These are phyloP conservation scores for Diaprepes abbreviatus DNA, from an alignment of 2,888 invertebrate species.

Conservation along the genomic window DNA sequence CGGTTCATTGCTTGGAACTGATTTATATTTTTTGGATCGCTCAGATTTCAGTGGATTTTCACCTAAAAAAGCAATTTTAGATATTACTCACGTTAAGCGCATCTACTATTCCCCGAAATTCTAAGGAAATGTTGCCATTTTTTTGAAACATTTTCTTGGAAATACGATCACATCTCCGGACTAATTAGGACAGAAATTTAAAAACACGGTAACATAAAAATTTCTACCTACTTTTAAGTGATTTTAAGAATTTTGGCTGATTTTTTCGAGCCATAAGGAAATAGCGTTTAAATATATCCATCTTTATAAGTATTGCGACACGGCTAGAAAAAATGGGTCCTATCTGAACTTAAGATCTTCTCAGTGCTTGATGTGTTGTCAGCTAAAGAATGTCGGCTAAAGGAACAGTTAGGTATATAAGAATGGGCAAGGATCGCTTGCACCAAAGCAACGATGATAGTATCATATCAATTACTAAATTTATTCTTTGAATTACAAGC, in stretches of 20 bases:
- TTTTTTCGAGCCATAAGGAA: conserved; percentile 24
- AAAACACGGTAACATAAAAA: neutral
- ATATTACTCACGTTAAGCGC: too few relatives aligned
- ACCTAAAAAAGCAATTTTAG: too few relatives aligned
- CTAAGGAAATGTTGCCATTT: too few relatives aligned
- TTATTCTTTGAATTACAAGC: too few relatives aligned
- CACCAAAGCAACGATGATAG: too few relatives aligned
- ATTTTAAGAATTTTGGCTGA: conserved; percentile 33
- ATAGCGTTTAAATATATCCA: conserved; percentile 25
- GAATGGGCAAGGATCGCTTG: conserved; percentile 10
- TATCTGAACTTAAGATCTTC: conserved; percentile 46
- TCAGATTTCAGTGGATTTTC: too few relatives aligned
- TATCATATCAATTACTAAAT: too few relatives aligned
- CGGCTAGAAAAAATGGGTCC: conserved; percentile 35
- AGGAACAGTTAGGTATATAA: conserved; percentile 47
- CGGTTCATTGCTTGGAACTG: too few relatives aligned
- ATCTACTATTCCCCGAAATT: too few relatives aligned
- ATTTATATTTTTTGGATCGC: too few relatives aligned
- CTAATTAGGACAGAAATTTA: conserved; percentile 22
- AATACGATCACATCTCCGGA: neutral
- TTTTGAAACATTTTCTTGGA: neutral
- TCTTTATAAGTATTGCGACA: conserved; percentile 42
- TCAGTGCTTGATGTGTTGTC: conserved; percentile 44
- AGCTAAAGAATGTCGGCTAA: conserved; percentile 45
- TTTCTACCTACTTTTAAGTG: conserved; percentile 27